Percentiles rank a stretch among this genome's conserved stretches.
These are phyloP conservation scores for Melanaphis sacchari DNA, from an alignment of 1,140 invertebrate species.

Conservation along the genomic window DNA sequence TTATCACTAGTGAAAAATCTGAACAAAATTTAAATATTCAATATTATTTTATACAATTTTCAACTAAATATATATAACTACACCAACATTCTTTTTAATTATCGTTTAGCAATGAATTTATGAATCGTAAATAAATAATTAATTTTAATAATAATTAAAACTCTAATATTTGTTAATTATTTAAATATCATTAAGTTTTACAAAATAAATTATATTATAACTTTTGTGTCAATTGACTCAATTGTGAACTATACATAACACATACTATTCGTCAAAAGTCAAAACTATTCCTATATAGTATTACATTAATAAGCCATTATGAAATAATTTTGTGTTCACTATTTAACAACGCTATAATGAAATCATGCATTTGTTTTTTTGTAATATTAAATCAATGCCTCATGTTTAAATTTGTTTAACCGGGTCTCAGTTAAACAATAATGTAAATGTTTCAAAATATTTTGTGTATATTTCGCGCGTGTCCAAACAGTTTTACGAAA, in stretches of 20 bases:
- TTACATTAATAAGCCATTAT: neutral
- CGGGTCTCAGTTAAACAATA: neutral
- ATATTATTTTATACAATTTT: neutral
- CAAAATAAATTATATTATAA: neutral
- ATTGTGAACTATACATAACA: no score
- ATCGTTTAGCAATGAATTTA: neutral
- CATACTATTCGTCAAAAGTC: neutral
- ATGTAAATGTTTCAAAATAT: neutral
- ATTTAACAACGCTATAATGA: no score
- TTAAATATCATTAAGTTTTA: neutral
- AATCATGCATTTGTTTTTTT: neutral
- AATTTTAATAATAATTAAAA: neutral
- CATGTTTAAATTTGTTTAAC: neutral
- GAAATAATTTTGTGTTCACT: neutral
- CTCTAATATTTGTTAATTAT: neutral
- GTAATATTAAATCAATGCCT: neutral
- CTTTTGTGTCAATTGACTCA: neutral
- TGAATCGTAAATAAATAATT: neutral
- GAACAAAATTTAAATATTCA: no score
- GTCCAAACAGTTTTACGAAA: neutral
- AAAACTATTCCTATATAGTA: neutral
- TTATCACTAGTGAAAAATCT: neutral
- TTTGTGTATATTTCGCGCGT: neutral
- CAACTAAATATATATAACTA: neutral
- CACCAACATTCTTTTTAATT: neutral